Conservation (phyloP, 2,888 invertebrate species). For the Labia minor region DNA sequence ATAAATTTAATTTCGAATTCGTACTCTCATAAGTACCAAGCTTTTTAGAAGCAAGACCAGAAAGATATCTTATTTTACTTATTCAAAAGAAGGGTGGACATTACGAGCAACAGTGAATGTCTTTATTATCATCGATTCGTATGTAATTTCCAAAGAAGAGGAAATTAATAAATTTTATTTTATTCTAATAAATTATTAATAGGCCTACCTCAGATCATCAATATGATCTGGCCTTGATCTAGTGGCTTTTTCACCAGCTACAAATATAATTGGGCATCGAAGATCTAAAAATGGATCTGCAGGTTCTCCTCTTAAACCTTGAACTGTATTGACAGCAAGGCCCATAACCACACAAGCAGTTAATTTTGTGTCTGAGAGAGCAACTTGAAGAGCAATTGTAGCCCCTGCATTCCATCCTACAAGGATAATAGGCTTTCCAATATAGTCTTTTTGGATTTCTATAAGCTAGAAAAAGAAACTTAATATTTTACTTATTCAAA, state of each 20-base stretch:
- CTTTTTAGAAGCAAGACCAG: no score
- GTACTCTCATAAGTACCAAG: no score
- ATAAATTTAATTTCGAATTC: no score
- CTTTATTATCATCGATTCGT: no score
- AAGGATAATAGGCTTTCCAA: constrained; percentile 59
- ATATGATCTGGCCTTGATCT: constrained; percentile 41
- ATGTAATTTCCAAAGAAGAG: not conserved
- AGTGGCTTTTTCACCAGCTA: constrained; percentile 63
- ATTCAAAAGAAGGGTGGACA: no score
- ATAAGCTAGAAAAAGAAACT: not conserved
- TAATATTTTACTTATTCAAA: no score
- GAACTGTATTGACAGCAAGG: constrained; percentile 61
- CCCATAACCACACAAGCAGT: constrained; percentile 66
- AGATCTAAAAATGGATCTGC: constrained; percentile 64
- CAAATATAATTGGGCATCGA: constrained; percentile 62
- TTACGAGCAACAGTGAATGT: no score
- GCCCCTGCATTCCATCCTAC: constrained; percentile 69
- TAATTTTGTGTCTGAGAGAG: constrained; percentile 53
- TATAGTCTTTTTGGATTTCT: constrained; percentile 55
- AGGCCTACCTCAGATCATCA: not conserved
- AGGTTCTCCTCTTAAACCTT: constrained; percentile 61
- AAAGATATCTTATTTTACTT: no score
- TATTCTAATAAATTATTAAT: no score
- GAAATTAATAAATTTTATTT: constrained; percentile 2
- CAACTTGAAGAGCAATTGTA: constrained; percentile 59